phyloP scores from a whole-genome alignment of 2,888 invertebrate genomes.

The Emmelina monodactyla region DNA sequence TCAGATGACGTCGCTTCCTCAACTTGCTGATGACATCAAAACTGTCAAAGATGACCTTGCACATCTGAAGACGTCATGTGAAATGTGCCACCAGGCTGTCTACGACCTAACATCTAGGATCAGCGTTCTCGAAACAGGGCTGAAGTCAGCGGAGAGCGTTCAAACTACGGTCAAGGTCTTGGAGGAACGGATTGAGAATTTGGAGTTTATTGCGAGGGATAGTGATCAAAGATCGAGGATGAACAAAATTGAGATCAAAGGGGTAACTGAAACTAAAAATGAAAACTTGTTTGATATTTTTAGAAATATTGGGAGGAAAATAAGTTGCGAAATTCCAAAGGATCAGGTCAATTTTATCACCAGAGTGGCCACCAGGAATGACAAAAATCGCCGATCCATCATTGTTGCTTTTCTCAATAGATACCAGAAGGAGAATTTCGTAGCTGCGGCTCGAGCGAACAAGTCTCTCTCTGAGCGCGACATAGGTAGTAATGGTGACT shows the following conservation, averaged over 20 bases:
- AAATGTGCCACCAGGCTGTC: no score
- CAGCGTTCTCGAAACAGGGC: no score
- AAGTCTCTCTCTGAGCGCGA: no score
- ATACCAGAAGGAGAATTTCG: neutral
- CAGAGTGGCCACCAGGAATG: conserved; percentile 8
- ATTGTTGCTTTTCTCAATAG: conserved; percentile 1
- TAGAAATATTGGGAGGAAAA: conserved; percentile 4
- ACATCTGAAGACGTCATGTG: no score
- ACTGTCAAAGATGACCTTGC: no score
- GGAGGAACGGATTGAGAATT: no score
- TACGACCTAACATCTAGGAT: no score
- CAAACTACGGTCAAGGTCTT: no score
- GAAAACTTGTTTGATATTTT: conserved; percentile 8
- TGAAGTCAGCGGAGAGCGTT: no score
- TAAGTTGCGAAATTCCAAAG: conserved; percentile 5
- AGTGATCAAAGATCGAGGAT: conserved; percentile 8
- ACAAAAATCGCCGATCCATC: conserved; percentile 7
- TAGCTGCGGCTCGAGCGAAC: neutral
- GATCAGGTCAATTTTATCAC: conserved; percentile 12
- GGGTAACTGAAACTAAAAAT: conserved; percentile 3
- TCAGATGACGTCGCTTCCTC: no score
- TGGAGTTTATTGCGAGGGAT: neutral
- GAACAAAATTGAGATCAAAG: conserved; percentile 13
- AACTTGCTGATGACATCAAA: no score
- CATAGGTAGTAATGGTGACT: no score